Conservation (phyloP, 2,113 vertebrate genomes). For the Pseudopodoces humilis region DNA sequence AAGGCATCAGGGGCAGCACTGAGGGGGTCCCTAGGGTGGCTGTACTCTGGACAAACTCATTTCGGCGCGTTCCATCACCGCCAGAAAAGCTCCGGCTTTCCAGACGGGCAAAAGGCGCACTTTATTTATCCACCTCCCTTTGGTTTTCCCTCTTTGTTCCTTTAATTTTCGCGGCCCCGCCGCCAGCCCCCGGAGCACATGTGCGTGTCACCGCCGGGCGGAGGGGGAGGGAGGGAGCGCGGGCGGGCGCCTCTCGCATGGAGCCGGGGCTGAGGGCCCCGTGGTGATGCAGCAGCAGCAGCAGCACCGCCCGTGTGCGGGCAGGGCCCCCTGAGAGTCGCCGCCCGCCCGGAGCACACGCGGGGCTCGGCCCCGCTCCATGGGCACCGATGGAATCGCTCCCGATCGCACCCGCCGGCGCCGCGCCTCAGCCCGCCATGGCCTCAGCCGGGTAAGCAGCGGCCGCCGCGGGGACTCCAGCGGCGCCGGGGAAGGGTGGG, state of each 20-base stretch:
- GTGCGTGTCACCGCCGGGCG: slow-evolving; percentile 45
- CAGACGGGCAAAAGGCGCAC: neutral
- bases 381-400: slow-evolving; percentile 54
- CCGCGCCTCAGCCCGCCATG: slow-evolving; percentile 48
- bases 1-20: neutral
- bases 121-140: neutral
- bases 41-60: neutral
- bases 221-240: slow-evolving; percentile 40
- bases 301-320: neutral
- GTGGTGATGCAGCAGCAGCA: neutral
- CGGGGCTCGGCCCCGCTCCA: slow-evolving; percentile 52
- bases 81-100: neutral
- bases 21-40: too few species aligned
- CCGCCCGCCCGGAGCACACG: neutral
- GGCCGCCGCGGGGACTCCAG: neutral
- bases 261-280: slow-evolving; percentile 12
- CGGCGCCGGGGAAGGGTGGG: neutral
- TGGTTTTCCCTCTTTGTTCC: slow-evolving; percentile 20
- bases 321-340: slow-evolving; percentile 14
- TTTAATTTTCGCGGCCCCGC: slow-evolving; percentile 28
- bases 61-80: neutral
- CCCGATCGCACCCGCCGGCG: neutral
- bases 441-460: slow-evolving; percentile 24
- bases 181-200: slow-evolving; percentile 53
- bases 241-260: slow-evolving; percentile 32